Evolutionary conservation across 1,140 invertebrate species (phyloP).

Genomic region (Lanistes nyassanus): DNA sequence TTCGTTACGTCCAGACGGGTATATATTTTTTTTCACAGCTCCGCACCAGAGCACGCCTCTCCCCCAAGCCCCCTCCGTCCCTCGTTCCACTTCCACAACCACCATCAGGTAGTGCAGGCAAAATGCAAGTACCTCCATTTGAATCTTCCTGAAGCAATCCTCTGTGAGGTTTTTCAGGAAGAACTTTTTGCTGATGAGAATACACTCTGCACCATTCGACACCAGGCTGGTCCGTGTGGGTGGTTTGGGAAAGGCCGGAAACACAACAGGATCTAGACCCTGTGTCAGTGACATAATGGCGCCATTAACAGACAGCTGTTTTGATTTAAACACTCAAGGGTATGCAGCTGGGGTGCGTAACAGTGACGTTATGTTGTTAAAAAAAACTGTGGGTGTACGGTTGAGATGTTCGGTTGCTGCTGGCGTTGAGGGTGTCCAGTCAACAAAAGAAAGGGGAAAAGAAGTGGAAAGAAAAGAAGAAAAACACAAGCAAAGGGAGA

Average conservation of each 20-base stretch:
- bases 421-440: no score
- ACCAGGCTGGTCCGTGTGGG: slow-evolving; percentile 57
- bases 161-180: slow-evolving; percentile 58
- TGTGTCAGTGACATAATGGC: slow-evolving; percentile 23
- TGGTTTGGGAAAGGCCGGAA: slow-evolving; percentile 45
- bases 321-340: not conserved
- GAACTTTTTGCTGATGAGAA: slow-evolving; percentile 60
- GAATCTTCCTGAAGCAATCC: slow-evolving; percentile 44
- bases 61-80: no score
- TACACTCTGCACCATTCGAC: slow-evolving; percentile 60
- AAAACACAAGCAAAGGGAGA: no score
- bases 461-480: no score
- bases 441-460: no score
- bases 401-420: no score
- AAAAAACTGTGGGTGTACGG: not conserved
- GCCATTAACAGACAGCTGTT: not conserved
- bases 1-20: no score
- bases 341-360: not conserved
- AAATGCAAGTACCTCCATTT: slow-evolving; percentile 41
- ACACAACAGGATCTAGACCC: slow-evolving; percentile 56
- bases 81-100: no score
- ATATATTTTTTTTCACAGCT: no score
- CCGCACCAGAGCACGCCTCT: no score
- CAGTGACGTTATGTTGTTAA: not conserved
- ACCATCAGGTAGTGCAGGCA: not conserved